Evolutionary conservation across 1,140 invertebrate species (phyloP).

Genomic region (Drosophila sechellia): DNA sequence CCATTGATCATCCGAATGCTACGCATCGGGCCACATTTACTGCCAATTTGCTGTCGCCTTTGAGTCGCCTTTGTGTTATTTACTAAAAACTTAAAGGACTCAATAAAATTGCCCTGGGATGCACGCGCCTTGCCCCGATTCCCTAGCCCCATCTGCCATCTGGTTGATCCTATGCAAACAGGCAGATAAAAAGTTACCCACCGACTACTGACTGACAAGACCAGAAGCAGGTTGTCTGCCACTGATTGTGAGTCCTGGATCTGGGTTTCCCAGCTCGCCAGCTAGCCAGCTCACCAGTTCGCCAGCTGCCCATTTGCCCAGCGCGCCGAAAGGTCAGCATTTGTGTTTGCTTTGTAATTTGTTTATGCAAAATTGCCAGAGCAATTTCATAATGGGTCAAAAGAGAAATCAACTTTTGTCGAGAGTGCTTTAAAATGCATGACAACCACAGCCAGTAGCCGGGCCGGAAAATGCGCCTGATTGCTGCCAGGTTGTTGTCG

Average conservation of each 20-base stretch:
- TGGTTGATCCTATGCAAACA: conserved; percentile 78
- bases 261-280: conserved; percentile 4
- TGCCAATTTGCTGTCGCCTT: conserved; percentile 70
- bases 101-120: conserved; percentile 77
- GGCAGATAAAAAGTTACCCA: conserved; percentile 35
- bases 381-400: conserved; percentile 83
- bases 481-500: conserved; percentile 76
- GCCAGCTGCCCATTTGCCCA: conserved; percentile 4
- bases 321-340: conserved; percentile 61
- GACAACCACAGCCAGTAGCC: conserved; percentile 53
- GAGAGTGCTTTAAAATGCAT: conserved; percentile 82
- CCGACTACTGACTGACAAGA: conserved; percentile 48
- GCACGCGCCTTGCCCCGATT: conserved; percentile 28
- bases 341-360: conserved; percentile 79
- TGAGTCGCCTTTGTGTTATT: conserved; percentile 70
- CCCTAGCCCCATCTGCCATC: neutral
- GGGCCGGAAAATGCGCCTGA: conserved; percentile 66
- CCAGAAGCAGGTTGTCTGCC: conserved; percentile 38
- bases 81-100: conserved; percentile 82
- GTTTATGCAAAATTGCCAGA: conserved; percentile 83
- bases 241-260: conserved; percentile 15
- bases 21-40: conserved; percentile 62
- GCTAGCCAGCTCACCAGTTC: neutral
- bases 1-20: conserved; percentile 65
- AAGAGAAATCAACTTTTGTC: conserved; percentile 83